A percentile compares a stretch with the other conserved stretches of the same genome.
These are phyloP conservation scores for Microtus oregoni DNA, from an alignment of 2,113 vertebrate genomes.

Conservation along the genomic window DNA sequence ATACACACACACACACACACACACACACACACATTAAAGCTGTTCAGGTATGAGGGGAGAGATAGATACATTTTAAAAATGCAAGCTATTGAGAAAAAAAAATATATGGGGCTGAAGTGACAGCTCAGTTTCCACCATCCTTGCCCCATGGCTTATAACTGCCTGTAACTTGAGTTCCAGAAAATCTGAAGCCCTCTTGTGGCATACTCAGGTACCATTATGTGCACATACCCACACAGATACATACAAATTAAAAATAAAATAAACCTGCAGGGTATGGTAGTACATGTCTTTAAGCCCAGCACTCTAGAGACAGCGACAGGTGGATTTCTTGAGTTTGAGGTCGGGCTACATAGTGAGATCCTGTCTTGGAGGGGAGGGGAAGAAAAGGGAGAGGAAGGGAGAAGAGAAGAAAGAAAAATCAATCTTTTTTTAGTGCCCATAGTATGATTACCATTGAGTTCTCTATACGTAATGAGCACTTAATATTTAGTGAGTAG, in stretches of 20 bases:
- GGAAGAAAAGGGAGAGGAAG: not conserved
- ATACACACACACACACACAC: not conserved
- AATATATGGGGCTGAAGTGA: not conserved
- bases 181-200: not conserved
- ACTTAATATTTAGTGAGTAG: conserved; percentile 2
- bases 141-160: not conserved
- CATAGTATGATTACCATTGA: not conserved
- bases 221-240: not conserved
- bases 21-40: not conserved
- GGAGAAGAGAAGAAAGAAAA: no score
- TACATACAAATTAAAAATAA: not conserved
- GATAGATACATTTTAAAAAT: not conserved
- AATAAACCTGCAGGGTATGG: not conserved
- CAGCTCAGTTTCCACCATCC: not conserved
- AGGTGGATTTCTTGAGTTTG: not conserved
- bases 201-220: not conserved
- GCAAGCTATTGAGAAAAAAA: not conserved
- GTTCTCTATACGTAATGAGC: not conserved
- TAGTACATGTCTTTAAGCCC: not conserved
- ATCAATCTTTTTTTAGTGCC: not conserved
- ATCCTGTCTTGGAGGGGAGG: not conserved
- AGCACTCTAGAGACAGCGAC: not conserved
- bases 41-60: not conserved
- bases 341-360: not conserved
- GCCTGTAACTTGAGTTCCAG: not conserved